phyloP scores from a whole-genome alignment of 1,140 invertebrate genomes.

The Trichogramma pretiosum region DNA sequence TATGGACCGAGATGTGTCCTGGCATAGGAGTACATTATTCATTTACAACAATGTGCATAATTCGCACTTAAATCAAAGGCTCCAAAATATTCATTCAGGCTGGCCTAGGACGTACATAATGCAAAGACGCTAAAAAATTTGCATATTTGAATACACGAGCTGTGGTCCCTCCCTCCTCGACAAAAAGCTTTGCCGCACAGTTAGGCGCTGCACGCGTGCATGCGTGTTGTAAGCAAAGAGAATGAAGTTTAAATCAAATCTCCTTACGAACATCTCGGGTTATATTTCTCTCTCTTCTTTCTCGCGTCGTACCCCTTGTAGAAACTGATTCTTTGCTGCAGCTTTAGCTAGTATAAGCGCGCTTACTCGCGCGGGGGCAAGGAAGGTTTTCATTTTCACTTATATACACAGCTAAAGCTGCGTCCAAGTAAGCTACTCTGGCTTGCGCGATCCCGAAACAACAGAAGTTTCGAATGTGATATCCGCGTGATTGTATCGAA shows the following conservation, averaged over 20 bases:
- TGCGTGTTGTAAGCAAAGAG: neutral
- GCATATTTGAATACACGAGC: neutral
- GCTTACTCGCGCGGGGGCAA: neutral
- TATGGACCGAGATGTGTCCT: too few relatives aligned
- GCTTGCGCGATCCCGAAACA: too few relatives aligned
- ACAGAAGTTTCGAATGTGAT: conserved; percentile 28
- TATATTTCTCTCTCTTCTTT: conserved; percentile 8
- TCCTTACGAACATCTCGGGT: conserved; percentile 7
- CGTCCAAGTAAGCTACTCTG: too few relatives aligned
- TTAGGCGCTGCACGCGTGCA: too few relatives aligned
- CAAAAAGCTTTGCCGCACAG: neutral
- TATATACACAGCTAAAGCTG: neutral
- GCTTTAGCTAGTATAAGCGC: too few relatives aligned
- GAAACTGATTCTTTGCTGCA: too few relatives aligned
- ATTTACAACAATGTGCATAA: neutral
- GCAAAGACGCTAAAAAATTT: too few relatives aligned
- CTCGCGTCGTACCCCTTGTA: too few relatives aligned
- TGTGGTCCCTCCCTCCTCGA: too few relatives aligned
- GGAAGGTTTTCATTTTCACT: conserved; percentile 9
- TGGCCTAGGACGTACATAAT: conserved; percentile 14
- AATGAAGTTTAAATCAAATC: conserved; percentile 14
- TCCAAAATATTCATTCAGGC: conserved; percentile 5
- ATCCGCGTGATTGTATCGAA: conserved; percentile 31
- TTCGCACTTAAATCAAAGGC: neutral
- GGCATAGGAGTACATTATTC: too few relatives aligned